Percentiles rank a stretch among this genome's conserved stretches.
These are phyloP conservation scores for Pterobdella sp. DNA, from an alignment of 2,888 invertebrate genomes.

Conservation along the genomic window DNA sequence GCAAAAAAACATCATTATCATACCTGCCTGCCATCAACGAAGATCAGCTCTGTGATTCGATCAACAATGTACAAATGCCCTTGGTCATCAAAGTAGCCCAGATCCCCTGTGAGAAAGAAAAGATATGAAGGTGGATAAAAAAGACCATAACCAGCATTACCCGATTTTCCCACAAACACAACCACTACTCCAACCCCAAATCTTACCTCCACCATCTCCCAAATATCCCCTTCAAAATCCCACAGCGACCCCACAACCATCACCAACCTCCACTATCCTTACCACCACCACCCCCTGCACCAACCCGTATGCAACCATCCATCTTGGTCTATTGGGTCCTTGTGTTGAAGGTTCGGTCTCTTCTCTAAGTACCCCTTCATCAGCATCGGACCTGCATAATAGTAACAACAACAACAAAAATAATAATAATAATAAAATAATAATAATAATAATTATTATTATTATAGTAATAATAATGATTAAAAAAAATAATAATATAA, in stretches of 20 bases:
- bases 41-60: constrained; percentile 24
- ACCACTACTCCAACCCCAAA: neutral
- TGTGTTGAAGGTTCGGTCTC: neutral
- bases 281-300: neutral
- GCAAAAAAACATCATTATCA: neutral
- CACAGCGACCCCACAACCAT: neutral
- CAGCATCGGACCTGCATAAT: constrained; percentile 22
- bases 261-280: neutral
- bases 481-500: too few relatives aligned
- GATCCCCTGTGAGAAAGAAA: constrained; percentile 17
- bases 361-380: constrained; percentile 24
- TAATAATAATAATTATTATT: too few relatives aligned
- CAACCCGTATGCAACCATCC: constrained; percentile 31
- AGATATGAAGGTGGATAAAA: neutral
- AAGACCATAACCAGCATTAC: neutral
- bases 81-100: constrained; percentile 27
- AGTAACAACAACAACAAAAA: too few relatives aligned
- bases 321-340: constrained; percentile 14
- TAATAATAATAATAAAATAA: too few relatives aligned
- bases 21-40: constrained; percentile 19
- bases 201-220: neutral
- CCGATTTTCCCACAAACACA: neutral
- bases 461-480: too few relatives aligned
- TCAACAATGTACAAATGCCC: constrained; percentile 26
- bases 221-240: neutral